Conservation (phyloP, 2,888 invertebrate species). For the Geophilus truncorum region DNA sequence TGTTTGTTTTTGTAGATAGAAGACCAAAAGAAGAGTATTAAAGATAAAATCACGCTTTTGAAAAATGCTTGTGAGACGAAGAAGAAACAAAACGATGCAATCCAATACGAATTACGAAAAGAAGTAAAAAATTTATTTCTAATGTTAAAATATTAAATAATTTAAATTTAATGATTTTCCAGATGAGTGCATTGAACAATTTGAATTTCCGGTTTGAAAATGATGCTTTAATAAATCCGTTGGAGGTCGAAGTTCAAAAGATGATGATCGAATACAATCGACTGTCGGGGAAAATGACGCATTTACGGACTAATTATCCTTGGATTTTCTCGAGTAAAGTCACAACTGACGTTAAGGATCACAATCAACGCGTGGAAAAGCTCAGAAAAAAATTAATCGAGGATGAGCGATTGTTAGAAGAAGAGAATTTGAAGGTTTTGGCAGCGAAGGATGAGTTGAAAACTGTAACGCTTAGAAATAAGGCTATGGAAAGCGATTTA, state of each 20-base stretch:
- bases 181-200: not conserved
- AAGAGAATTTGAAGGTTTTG: not conserved
- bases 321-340: too few relatives aligned
- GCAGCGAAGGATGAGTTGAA: not conserved
- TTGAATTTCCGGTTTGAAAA: not conserved
- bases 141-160: too few relatives aligned
- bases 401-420: not conserved
- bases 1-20: not conserved
- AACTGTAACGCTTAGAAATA: not conserved
- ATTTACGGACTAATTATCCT: too few relatives aligned
- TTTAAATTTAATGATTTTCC: too few relatives aligned
- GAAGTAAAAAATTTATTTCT: too few relatives aligned
- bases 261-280: not conserved
- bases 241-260: not conserved
- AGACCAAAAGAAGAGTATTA: not conserved
- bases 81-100: not conserved
- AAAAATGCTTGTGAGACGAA: not conserved
- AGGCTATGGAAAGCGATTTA: not conserved
- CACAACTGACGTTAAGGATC: too few relatives aligned
- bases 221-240: not conserved
- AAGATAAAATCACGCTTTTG: not conserved
- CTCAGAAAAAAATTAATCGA: not conserved
- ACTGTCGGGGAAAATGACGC: too few relatives aligned
- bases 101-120: not conserved
- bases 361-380: too few relatives aligned